A percentile compares a stretch with the other conserved stretches of the same genome.
Conservation (phyloP, 1,140 invertebrate genomes). For the Pseudoatta argentina region DNA sequence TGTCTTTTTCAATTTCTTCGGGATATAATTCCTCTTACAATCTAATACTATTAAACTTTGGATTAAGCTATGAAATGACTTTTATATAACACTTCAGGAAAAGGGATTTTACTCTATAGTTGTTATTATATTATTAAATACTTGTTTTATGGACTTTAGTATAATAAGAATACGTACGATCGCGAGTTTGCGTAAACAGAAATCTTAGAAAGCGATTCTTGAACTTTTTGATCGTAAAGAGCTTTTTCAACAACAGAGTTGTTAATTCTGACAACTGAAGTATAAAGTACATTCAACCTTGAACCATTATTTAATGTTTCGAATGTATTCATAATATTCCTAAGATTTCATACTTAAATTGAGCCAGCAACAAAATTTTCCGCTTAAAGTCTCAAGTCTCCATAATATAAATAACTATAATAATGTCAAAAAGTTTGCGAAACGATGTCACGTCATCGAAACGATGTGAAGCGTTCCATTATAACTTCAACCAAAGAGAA, state of each 20-base stretch:
- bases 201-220: neutral
- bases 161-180: neutral
- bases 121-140: constrained; percentile 23
- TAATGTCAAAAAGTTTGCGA: constrained; percentile 9
- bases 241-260: neutral
- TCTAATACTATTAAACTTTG: constrained; percentile 34
- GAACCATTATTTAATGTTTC: neutral
- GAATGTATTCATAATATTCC: constrained; percentile 18
- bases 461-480: neutral
- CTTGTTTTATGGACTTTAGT: neutral
- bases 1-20: constrained; percentile 35
- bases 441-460: constrained; percentile 9
- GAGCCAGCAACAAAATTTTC: constrained; percentile 6
- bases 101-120: neutral
- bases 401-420: constrained; percentile 22
- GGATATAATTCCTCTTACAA: constrained; percentile 33
- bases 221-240: neutral
- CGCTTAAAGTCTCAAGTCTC: neutral
- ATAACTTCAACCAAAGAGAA: neutral
- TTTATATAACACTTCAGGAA: constrained; percentile 22
- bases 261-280: neutral
- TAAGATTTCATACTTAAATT: neutral
- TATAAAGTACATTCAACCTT: neutral
- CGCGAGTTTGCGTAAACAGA: neutral
- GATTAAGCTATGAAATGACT: constrained; percentile 44